A percentile compares a stretch with the other conserved stretches of the same genome.
These are phyloP conservation scores for Anorthoa munda DNA, from an alignment of 2,888 invertebrate genomes.

Conservation along the genomic window DNA sequence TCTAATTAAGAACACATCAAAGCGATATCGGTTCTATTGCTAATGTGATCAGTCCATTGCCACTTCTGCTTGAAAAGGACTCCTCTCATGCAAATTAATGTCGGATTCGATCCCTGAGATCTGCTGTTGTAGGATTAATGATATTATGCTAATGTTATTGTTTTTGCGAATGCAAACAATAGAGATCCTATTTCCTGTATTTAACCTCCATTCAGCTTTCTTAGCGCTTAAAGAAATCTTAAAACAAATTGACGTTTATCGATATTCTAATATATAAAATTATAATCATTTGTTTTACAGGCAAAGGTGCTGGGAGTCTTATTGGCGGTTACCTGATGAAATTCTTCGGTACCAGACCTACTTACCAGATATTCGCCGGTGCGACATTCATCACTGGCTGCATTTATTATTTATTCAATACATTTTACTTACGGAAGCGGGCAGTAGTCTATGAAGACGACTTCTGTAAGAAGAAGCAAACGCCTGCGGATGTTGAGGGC, in stretches of 20 bases:
- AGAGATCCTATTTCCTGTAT: slow-evolving; percentile 7
- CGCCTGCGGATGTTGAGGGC: slow-evolving; percentile 80
- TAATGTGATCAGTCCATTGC: too few species aligned
- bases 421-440: slow-evolving; percentile 91
- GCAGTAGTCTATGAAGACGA: slow-evolving; percentile 88
- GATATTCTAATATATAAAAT: neutral
- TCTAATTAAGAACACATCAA: too few species aligned
- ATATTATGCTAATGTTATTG: neutral
- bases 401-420: slow-evolving; percentile 93
- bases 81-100: neutral
- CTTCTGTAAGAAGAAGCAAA: slow-evolving; percentile 90
- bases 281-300: slow-evolving; percentile 80
- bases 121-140: too few species aligned
- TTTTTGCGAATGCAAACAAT: slow-evolving; percentile 37
- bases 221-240: slow-evolving; percentile 5
- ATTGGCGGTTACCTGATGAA: slow-evolving; percentile 95
- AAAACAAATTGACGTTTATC: neutral
- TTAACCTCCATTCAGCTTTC: slow-evolving; percentile 10
- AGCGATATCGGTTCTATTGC: too few species aligned
- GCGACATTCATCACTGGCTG: slow-evolving; percentile 92
- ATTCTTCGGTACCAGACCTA: slow-evolving; percentile 93
- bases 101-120: too few species aligned
- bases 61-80: neutral
- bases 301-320: slow-evolving; percentile 94
- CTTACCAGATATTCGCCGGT: slow-evolving; percentile 93